Evolutionary conservation across 2,888 invertebrate species (phyloP).

Genomic region (Spodoptera littoralis): DNA sequence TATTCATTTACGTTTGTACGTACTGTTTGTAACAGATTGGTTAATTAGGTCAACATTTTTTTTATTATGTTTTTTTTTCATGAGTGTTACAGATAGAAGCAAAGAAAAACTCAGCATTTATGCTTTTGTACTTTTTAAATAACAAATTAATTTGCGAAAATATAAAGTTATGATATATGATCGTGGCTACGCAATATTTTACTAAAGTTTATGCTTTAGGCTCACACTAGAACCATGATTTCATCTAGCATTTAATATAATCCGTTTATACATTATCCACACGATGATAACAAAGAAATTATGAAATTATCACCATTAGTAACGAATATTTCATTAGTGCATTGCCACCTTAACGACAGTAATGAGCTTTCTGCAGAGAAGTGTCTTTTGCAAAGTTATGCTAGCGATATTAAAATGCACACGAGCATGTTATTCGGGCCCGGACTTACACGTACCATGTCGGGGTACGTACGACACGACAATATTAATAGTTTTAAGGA

Average conservation of each 20-base stretch:
- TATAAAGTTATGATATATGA: no score
- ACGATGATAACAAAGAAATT: not conserved
- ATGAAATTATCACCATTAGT: not conserved
- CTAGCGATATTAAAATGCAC: conserved; percentile 42
- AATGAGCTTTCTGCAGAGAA: conserved; percentile 6
- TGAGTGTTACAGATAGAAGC: no score
- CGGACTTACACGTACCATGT: conserved; percentile 34
- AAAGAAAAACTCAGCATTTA: no score
- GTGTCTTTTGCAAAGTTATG: conserved; percentile 12
- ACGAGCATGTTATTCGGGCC: conserved; percentile 21
- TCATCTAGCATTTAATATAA: no score
- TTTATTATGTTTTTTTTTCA: not conserved
- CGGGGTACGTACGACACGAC: conserved; percentile 41
- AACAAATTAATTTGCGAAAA: no score
- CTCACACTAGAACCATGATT: no score
- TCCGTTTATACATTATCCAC: no score
- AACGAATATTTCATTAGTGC: not conserved
- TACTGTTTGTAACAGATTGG: conserved; percentile 11
- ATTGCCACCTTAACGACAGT: no score
- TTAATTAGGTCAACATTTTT: conserved; percentile 8
- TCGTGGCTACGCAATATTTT: no score
- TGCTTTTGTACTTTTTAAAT: no score
- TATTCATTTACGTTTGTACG: conserved; percentile 34
- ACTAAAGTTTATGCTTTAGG: no score
- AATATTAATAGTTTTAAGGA: conserved; percentile 68